phyloP scores from a whole-genome alignment of 2,888 invertebrate species.

The Halictus quadricinctus region DNA sequence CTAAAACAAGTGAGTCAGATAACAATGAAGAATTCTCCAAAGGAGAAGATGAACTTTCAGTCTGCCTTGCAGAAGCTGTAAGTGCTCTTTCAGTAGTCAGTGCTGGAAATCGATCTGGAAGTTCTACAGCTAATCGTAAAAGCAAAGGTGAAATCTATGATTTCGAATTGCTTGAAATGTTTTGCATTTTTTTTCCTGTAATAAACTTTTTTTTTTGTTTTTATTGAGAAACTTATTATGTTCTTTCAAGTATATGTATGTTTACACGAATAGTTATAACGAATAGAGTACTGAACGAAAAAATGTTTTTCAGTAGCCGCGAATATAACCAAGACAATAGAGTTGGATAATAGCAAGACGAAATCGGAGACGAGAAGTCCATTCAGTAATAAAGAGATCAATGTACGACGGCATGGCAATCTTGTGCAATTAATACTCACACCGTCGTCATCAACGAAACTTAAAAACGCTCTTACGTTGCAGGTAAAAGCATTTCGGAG shows the following conservation, averaged over 20 bases:
- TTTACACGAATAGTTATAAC: not conserved
- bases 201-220: slow-evolving; percentile 13
- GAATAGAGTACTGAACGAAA: not conserved
- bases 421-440: slow-evolving; percentile 87
- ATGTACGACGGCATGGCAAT: slow-evolving; percentile 84
- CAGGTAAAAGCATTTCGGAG: slow-evolving; percentile 82
- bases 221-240: not conserved
- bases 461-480: slow-evolving; percentile 86
- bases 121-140: slow-evolving; percentile 69
- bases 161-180: slow-evolving; percentile 16
- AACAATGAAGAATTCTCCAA: slow-evolving; percentile 68
- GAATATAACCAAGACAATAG: slow-evolving; percentile 61
- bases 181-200: slow-evolving; percentile 1
- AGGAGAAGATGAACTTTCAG: slow-evolving; percentile 78
- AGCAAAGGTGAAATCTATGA: slow-evolving; percentile 69
- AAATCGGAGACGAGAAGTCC: slow-evolving; percentile 70
- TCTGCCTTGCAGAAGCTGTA: slow-evolving; percentile 80
- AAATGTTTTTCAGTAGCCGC: slow-evolving; percentile 64
- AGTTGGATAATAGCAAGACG: slow-evolving; percentile 70
- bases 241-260: slow-evolving; percentile 12
- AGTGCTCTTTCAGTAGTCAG: slow-evolving; percentile 77
- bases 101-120: slow-evolving; percentile 64
- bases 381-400: slow-evolving; percentile 84
- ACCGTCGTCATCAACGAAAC: slow-evolving; percentile 84
- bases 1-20: slow-evolving; percentile 63